phyloP scores from a whole-genome alignment of 2,113 vertebrate genomes.

The Mobula hypostoma region DNA sequence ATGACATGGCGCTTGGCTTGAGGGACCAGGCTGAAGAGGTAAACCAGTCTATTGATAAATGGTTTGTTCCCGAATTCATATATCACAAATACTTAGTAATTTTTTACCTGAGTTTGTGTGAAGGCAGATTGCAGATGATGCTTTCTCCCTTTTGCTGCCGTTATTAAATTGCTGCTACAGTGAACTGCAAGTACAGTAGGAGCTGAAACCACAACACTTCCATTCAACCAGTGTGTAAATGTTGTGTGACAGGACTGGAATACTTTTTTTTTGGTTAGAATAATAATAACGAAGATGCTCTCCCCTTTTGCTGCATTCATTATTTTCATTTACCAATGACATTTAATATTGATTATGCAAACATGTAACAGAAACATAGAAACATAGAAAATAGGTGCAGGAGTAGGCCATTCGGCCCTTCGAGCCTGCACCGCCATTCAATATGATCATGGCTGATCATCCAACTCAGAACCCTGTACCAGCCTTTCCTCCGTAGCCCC shows the following conservation, averaged over 20 bases:
- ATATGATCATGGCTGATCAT: too few species aligned
- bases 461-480: too few species aligned
- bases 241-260: not conserved
- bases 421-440: too few species aligned
- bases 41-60: constrained; percentile 93
- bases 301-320: not conserved
- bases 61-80: constrained; percentile 94
- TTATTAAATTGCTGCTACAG: constrained; percentile 12
- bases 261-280: not conserved
- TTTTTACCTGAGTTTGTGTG: constrained; percentile 80
- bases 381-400: too few species aligned
- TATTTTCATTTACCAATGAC: not conserved
- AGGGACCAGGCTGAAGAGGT: constrained; percentile 84
- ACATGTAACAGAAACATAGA: too few species aligned
- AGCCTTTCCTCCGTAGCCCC: too few species aligned
- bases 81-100: constrained; percentile 97
- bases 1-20: constrained; percentile 90
- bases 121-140: constrained; percentile 57
- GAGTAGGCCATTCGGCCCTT: too few species aligned
- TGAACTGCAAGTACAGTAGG: not conserved
- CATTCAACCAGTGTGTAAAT: not conserved
- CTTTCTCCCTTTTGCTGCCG: constrained; percentile 36
- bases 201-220: not conserved
- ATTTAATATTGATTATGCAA: not conserved
- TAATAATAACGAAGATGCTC: not conserved